Percentiles rank a stretch among this genome's conserved stretches.
phyloP scores from a whole-genome alignment of 1,140 invertebrate genomes.

The Bactericera cockerelli region DNA sequence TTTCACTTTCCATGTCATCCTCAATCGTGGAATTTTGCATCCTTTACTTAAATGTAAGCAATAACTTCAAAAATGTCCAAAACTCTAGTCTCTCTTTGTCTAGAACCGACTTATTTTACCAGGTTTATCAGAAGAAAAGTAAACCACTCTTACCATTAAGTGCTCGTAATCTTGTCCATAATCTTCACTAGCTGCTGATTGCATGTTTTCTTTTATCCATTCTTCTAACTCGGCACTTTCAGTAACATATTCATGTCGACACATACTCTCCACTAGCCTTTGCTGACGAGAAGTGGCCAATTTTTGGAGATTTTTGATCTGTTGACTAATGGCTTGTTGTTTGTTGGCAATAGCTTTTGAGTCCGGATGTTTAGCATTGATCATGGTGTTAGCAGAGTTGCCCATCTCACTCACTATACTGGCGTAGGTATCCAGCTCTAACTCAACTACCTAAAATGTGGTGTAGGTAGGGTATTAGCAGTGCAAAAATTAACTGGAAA shows the following conservation, averaged over 20 bases:
- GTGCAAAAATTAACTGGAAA: slow-evolving; percentile 9
- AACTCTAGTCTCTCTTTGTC: too few species aligned
- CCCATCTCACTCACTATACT: slow-evolving; percentile 87
- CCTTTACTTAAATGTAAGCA: too few species aligned
- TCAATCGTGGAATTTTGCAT: too few species aligned
- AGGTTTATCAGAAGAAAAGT: too few species aligned
- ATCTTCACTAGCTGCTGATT: slow-evolving; percentile 80
- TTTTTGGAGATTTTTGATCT: slow-evolving; percentile 65
- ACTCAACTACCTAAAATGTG: slow-evolving; percentile 53
- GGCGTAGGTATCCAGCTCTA: slow-evolving; percentile 85
- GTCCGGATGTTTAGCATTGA: slow-evolving; percentile 58
- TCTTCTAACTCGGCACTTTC: slow-evolving; percentile 81
- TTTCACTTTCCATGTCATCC: too few species aligned
- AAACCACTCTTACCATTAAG: slow-evolving; percentile 59
- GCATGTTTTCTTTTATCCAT: slow-evolving; percentile 89
- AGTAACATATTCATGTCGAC: slow-evolving; percentile 80
- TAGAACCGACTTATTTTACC: too few species aligned
- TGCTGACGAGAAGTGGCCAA: slow-evolving; percentile 62
- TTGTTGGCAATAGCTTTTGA: slow-evolving; percentile 60
- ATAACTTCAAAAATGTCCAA: too few species aligned
- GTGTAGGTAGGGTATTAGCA: slow-evolving; percentile 12
- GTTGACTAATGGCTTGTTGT: slow-evolving; percentile 57
- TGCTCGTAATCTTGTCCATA: slow-evolving; percentile 97
- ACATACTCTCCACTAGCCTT: slow-evolving; percentile 77
- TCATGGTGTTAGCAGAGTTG: slow-evolving; percentile 62